phyloP scores from a whole-genome alignment of 2,888 invertebrate species.

The Baronia brevicornis region DNA sequence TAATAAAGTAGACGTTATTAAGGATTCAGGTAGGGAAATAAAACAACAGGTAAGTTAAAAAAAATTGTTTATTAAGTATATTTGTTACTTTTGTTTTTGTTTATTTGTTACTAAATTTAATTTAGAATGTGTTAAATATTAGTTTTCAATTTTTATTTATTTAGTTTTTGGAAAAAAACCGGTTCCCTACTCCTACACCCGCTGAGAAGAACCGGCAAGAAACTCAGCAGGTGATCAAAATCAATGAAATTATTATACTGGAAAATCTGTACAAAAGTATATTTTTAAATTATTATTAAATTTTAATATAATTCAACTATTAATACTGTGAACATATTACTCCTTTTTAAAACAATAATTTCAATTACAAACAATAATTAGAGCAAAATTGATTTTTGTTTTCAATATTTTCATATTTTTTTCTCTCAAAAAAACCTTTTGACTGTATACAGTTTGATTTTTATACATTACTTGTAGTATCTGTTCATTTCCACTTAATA shows the following conservation, averaged over 20 bases:
- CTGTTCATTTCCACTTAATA: constrained; percentile 1
- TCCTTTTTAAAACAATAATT: background rate
- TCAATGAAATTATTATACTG: background rate
- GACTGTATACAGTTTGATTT: background rate
- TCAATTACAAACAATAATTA: background rate
- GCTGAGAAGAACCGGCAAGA: constrained; percentile 70
- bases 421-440: background rate
- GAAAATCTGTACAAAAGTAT: constrained; percentile 1
- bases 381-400: background rate
- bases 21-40: constrained; percentile 25
- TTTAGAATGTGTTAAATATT: constrained; percentile 10
- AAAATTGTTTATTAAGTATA: constrained; percentile 16
- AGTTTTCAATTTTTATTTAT: constrained; percentile 1
- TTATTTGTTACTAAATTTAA: no score
- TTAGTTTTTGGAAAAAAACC: constrained; percentile 25
- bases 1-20: constrained; percentile 13
- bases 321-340: background rate
- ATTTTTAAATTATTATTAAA: constrained; percentile 2
- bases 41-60: constrained; percentile 34
- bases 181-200: constrained; percentile 51
- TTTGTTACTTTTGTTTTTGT: no score
- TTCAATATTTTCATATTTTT: background rate
- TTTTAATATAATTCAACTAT: background rate
- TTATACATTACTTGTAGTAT: background rate
- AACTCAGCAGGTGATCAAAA: constrained; percentile 55